phyloP scores from a whole-genome alignment of 2,888 invertebrate genomes.

The Helleia helle region DNA sequence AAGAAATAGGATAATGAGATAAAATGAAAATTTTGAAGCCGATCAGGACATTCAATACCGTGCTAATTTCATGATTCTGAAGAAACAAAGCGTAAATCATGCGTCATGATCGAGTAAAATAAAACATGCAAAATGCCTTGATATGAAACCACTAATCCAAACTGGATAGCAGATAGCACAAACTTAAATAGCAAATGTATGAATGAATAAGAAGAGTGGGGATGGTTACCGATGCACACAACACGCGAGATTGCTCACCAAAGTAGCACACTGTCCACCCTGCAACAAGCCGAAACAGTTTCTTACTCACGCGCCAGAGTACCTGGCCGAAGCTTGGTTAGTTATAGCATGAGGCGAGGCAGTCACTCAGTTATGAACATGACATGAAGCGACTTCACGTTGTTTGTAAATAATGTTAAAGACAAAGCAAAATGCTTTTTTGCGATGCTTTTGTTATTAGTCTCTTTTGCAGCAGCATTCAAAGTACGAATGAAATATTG shows the following conservation, averaged over 20 bases:
- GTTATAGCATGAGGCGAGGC: slow-evolving; percentile 4
- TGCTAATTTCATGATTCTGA: not conserved
- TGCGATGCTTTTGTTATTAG: too few relatives aligned
- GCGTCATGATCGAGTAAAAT: not conserved
- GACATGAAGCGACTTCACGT: too few relatives aligned
- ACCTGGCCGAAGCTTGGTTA: slow-evolving; percentile 17
- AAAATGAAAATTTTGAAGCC: not conserved
- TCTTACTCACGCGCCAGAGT: slow-evolving; percentile 39
- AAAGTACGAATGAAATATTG: too few relatives aligned
- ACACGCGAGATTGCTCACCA: slow-evolving; percentile 96
- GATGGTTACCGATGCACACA: slow-evolving; percentile 95
- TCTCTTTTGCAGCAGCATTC: too few relatives aligned
- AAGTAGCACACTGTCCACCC: slow-evolving; percentile 95
- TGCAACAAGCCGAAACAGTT: slow-evolving; percentile 75
- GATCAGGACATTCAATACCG: slow-evolving; percentile 3
- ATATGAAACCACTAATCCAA: slow-evolving; percentile 18
- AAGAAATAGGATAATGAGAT: not conserved
- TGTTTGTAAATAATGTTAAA: too few relatives aligned
- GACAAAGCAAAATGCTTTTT: too few relatives aligned
- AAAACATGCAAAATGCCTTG: slow-evolving; percentile 1
- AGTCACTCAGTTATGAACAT: not conserved
- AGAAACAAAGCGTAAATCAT: not conserved
- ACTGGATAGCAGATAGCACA: slow-evolving; percentile 48
- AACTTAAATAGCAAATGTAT: slow-evolving; percentile 63
- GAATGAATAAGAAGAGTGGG: slow-evolving; percentile 81